Base-by-base conservation (phyloP, 2,113 vertebrate species). In the Acrocephalus arundinaceus region DNA sequence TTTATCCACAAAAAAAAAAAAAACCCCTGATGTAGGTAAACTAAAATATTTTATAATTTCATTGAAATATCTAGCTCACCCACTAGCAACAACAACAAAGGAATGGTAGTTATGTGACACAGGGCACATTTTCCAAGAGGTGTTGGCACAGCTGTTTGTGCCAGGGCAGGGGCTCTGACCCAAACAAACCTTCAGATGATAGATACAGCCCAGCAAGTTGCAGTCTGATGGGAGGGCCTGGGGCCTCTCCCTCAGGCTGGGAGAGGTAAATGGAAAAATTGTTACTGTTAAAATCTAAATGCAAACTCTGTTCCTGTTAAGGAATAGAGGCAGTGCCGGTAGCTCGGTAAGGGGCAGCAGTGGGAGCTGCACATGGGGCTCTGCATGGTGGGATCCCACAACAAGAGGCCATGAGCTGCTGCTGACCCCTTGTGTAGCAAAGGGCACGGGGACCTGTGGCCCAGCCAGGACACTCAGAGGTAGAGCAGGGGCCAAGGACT, bases 401-500 rank as follows among this genome's bases (percentile, higher is more conserved):
- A 39, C 9, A 39, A 39, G 37, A 39, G 37, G 37, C 37, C 37
- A 39, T 39, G 37, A 39, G 37, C 37, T 39, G 37, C 7, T 49
- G 43, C 11, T 15, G 35, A 18, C 23, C 23, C 15, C 16, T 13
- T 27, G 14, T 14, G 11, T 1, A 27, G 54, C 13, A 33, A 39
- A 48, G 41, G 33, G 11, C 73, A 23, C 2, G 4, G 35, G 23
- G 28, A 48, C 3, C 35, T 59, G 19, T 18, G 35, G 22, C 11
- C 43, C 65, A 41, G 30, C 15, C 54, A 15, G 35, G 23, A 51
- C 35, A n/a, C 11, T 22, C 23, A 23, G 30, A 49, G 35, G n/a
- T 8, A 18, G 0, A 6, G 15, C 66, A 82, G 54, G 24, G 51
- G 35, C 23, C 0, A 0, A 19, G 45, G 13, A 19, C 28, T 41